A percentile compares a stretch with the other conserved stretches of the same genome.
Evolutionary conservation across 2,888 invertebrate species (phyloP).

Genomic region (Biston stratarius): DNA sequence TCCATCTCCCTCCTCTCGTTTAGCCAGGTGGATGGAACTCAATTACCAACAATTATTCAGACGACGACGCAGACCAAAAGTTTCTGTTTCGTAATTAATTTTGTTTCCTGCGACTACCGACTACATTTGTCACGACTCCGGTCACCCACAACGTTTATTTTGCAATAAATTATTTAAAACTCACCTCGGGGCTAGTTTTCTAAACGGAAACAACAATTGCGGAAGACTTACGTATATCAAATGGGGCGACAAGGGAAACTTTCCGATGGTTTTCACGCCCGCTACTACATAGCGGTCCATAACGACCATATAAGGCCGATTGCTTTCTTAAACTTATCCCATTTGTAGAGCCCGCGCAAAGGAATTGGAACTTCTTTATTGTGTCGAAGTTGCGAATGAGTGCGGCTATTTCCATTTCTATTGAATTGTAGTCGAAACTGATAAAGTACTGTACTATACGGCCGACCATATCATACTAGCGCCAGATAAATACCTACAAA

Average conservation of each 20-base stretch:
- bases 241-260: slow-evolving; percentile 77
- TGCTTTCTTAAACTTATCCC: slow-evolving; percentile 85
- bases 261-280: slow-evolving; percentile 79
- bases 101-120: slow-evolving; percentile 70
- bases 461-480: slow-evolving; percentile 40
- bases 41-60: slow-evolving; percentile 82
- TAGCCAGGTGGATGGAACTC: slow-evolving; percentile 74
- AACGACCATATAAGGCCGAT: slow-evolving; percentile 85
- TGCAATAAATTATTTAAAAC: slow-evolving; percentile 59
- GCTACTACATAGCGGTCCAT: slow-evolving; percentile 76
- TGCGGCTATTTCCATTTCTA: slow-evolving; percentile 80
- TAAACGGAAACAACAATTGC: slow-evolving; percentile 55
- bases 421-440: slow-evolving; percentile 65
- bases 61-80: slow-evolving; percentile 73
- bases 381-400: slow-evolving; percentile 78
- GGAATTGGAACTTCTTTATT: slow-evolving; percentile 82
- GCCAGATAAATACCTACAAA: slow-evolving; percentile 35
- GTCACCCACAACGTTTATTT: slow-evolving; percentile 55
- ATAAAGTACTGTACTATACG: slow-evolving; percentile 65
- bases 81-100: slow-evolving; percentile 81
- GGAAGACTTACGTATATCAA: slow-evolving; percentile 67
- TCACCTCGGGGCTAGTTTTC: slow-evolving; percentile 50
- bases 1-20: slow-evolving; percentile 55
- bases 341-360: slow-evolving; percentile 77
- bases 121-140: slow-evolving; percentile 56